These are phyloP conservation scores for Synergus laeviventris DNA, from an alignment of 2,888 invertebrate genomes.

Conservation along the genomic window DNA sequence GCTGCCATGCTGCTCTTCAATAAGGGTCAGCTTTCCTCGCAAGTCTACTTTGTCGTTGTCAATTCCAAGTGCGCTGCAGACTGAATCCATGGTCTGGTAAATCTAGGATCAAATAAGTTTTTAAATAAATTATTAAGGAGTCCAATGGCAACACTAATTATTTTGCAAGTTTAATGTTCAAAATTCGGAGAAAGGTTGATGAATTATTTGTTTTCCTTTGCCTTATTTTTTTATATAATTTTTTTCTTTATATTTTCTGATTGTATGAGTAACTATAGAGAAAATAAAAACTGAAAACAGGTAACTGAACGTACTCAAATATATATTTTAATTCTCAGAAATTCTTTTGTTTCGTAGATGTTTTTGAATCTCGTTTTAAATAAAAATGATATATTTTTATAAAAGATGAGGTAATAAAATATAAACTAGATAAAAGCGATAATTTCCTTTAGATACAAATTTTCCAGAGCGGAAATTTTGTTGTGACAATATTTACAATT, in stretches of 20 bases:
- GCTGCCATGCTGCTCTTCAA: slow-evolving; percentile 84
- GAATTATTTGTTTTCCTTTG: too few species aligned
- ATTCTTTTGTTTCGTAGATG: not conserved
- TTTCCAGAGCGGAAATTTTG: not conserved
- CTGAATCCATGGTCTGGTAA: slow-evolving; percentile 76
- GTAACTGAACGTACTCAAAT: too few species aligned
- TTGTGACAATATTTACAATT: not conserved
- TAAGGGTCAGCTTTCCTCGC: slow-evolving; percentile 79
- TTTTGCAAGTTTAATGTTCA: not conserved
- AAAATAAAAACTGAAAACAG: too few species aligned
- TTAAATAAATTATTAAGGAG: not conserved
- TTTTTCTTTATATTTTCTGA: too few species aligned
- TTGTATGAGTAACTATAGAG: too few species aligned
- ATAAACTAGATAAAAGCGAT: not conserved
- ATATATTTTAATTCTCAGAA: too few species aligned
- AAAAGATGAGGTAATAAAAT: not conserved
- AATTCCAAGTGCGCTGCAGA: slow-evolving; percentile 82
- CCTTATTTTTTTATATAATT: too few species aligned
- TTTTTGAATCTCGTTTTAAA: not conserved
- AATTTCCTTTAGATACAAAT: not conserved
- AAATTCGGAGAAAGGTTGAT: not conserved
- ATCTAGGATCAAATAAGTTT: not conserved
- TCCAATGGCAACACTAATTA: not conserved
- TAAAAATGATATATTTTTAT: not conserved
- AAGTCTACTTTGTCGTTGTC: slow-evolving; percentile 80